Evolutionary conservation across 2,113 vertebrate species (phyloP).

Genomic region (Piaya cayana): DNA sequence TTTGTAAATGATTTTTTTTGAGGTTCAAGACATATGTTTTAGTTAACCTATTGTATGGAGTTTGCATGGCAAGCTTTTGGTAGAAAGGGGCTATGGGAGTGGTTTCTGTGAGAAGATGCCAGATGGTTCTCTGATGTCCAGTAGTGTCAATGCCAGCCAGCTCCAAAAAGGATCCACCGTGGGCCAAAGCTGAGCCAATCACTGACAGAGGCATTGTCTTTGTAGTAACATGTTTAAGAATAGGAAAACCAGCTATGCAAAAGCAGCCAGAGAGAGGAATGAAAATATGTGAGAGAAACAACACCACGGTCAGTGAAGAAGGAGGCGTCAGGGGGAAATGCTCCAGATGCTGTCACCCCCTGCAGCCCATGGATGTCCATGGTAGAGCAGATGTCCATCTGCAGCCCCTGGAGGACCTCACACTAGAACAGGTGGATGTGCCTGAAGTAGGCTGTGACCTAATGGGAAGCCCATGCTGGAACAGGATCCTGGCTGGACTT

Average conservation of each 20-base stretch:
- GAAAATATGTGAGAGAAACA: not conserved
- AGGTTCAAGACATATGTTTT: not conserved
- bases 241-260: accelerated
- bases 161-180: accelerated
- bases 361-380: not conserved
- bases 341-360: not conserved
- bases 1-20: not conserved
- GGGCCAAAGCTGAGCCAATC: accelerated
- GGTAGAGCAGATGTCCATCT: not conserved
- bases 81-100: not conserved
- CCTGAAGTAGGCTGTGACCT: not conserved
- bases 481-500: not conserved
- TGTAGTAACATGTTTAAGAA: not conserved
- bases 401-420: not conserved
- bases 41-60: not conserved
- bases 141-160: not conserved
- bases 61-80: not conserved
- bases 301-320: not conserved
- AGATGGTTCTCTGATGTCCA: not conserved
- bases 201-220: accelerated
- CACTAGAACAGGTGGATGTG: not conserved
- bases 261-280: no score
- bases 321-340: not conserved
- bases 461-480: not conserved
- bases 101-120: not conserved